Conservation (phyloP, 92 coral and sea anemone genomes). For the Porites cylindrica region DNA sequence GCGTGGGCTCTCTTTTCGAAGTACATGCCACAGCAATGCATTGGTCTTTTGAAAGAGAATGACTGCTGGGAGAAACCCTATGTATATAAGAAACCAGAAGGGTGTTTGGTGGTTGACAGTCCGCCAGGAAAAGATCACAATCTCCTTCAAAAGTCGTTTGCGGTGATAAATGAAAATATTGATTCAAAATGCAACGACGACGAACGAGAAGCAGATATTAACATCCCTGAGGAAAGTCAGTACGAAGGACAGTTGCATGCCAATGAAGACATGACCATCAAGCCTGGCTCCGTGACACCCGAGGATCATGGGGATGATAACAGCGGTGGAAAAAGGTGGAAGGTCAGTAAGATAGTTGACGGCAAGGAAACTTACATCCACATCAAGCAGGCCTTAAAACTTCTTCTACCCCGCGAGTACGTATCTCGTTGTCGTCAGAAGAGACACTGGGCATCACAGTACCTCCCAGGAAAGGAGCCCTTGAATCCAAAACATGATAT, state of each 20-base stretch:
- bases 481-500: slow-evolving; percentile 68
- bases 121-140: neutral
- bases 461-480: slow-evolving; percentile 66
- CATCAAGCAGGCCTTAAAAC: slow-evolving; percentile 47
- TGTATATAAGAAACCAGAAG: neutral
- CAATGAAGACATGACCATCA: neutral
- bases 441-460: slow-evolving; percentile 67
- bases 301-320: neutral
- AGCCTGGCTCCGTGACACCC: neutral
- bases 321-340: slow-evolving; percentile 9
- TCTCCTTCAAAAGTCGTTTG: slow-evolving; percentile 13
- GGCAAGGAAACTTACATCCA: slow-evolving; percentile 32
- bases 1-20: no score
- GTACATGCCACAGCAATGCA: no score
- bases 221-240: neutral
- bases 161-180: neutral
- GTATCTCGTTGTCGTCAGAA: slow-evolving; percentile 53
- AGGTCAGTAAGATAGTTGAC: slow-evolving; percentile 18
- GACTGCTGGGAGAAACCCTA: slow-evolving; percentile 20
- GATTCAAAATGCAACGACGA: neutral
- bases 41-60: no score
- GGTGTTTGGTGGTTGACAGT: neutral
- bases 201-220: neutral
- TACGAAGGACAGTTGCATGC: neutral
- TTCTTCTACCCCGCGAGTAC: slow-evolving; percentile 48